phyloP scores from a whole-genome alignment of 2,797 vertebrate genomes.

The Tapirus indicus region DNA sequence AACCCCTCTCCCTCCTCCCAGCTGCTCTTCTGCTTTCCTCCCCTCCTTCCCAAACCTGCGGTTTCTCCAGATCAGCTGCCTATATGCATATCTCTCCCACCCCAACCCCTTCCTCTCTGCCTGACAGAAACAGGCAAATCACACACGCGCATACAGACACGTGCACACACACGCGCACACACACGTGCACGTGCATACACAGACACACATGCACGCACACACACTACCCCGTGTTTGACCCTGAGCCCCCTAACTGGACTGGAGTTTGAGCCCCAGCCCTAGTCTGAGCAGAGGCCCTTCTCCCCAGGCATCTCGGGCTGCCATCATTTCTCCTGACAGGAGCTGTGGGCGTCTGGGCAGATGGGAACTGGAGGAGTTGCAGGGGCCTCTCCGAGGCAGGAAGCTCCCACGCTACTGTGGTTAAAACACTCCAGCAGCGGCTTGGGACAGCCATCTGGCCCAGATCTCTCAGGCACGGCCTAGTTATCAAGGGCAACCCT shows the following conservation, averaged over 20 bases:
- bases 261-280: neutral
- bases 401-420: conserved; percentile 62
- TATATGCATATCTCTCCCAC: too few species aligned
- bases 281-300: neutral
- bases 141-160: too few species aligned
- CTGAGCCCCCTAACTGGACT: neutral
- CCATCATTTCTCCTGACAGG: conserved; percentile 62
- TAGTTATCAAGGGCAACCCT: neutral
- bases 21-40: neutral
- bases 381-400: conserved; percentile 14
- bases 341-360: conserved; percentile 71
- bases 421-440: conserved; percentile 47
- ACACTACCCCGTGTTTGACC: neutral
- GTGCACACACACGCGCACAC: neutral
- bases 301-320: neutral
- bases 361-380: conserved; percentile 61
- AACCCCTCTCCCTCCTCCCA: neutral
- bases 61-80: neutral
- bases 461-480: neutral
- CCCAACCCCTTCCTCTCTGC: neutral
- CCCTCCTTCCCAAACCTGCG: neutral
- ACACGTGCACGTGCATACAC: neutral
- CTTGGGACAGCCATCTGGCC: conserved; percentile 67
- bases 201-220: neutral
- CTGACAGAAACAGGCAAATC: neutral